Base-by-base conservation (phyloP, 2,888 invertebrate genomes). In the Phyllotreta striolata region DNA sequence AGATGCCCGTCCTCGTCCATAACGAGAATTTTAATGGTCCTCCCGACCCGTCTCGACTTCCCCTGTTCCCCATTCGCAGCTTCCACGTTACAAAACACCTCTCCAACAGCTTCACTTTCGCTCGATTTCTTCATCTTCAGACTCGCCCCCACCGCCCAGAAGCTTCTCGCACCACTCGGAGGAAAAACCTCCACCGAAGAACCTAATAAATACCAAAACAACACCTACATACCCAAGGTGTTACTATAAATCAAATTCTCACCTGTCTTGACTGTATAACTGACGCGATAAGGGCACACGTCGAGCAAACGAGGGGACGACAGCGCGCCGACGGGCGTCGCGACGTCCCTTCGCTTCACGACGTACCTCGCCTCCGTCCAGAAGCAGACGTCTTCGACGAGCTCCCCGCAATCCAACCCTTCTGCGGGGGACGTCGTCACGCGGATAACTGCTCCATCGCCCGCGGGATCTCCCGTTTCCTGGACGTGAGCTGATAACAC, bases 1-100 rank as follows among this genome's bases (percentile, higher is more conserved):
- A 81, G 79, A 76, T 83, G 83, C 68, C 84, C 83, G 68, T 84
- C 81, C 51, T 84, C 81, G 69, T 86, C 85, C 68, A 87, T 79
- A 38, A 87, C 72, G 2, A 83, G 81, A n/a, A 88, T 76, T 46
- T 78, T 74, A 38, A 74, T 38, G 6, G 79, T 80, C 35, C 76
- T 72, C 2, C 66, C 46, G 10, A 79, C 70, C 0, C 77, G 76
- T 56, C 82, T 77, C 6, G 71, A 70, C 4, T 79, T 79, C 10
- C 81, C 79, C 9, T 72, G 74, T 13, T 62, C 55, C 55, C 66
- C 67, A 8, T 24, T 38, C 13, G 78, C 74, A 70, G 80, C 77
- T 76, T 80, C 82, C 0, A 83, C 78, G 58, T 81, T 80, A 72
- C 84, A 85, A 56, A 76, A 77, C 1, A 84, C 79, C 10, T 52